A percentile compares a stretch with the other conserved stretches of the same genome.
Conservation (phyloP, 2,797 vertebrate species). For the Poliocrania exsul region DNA sequence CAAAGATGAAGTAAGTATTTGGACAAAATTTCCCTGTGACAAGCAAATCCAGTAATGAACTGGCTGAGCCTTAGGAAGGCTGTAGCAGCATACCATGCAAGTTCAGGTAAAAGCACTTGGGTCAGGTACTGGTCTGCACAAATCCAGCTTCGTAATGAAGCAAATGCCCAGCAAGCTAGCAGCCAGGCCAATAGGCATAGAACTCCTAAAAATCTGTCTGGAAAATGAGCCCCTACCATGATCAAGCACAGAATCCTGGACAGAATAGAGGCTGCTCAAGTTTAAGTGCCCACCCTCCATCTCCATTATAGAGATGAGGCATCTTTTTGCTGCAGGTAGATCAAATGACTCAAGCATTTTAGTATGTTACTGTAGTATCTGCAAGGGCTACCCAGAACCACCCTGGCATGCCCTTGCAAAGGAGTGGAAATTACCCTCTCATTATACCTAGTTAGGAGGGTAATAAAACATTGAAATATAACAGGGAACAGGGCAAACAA, state of each 20-base stretch:
- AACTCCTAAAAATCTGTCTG: neutral
- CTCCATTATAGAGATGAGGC: accelerated
- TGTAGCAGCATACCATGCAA: neutral
- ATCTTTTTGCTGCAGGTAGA: neutral
- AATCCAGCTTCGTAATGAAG: neutral
- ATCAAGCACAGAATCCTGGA: neutral
- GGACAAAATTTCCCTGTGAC: neutral
- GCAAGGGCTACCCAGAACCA: neutral
- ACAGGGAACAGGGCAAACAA: neutral
- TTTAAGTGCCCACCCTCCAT: neutral
- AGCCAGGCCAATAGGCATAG: accelerated
- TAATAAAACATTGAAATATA: neutral
- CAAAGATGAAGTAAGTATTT: neutral
- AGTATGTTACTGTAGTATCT: neutral
- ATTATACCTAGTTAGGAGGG: neutral
- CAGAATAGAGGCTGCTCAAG: neutral
- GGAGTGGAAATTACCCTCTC: neutral
- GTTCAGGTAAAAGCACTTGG: neutral
- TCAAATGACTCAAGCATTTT: neutral
- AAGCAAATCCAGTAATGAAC: neutral
- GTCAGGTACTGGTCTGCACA: neutral
- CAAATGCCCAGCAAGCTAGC: accelerated
- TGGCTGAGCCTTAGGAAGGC: neutral
- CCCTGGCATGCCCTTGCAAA: neutral
- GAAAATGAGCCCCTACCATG: neutral